phyloP scores from a whole-genome alignment of 2,888 invertebrate species.

The Tiphia femorata region DNA sequence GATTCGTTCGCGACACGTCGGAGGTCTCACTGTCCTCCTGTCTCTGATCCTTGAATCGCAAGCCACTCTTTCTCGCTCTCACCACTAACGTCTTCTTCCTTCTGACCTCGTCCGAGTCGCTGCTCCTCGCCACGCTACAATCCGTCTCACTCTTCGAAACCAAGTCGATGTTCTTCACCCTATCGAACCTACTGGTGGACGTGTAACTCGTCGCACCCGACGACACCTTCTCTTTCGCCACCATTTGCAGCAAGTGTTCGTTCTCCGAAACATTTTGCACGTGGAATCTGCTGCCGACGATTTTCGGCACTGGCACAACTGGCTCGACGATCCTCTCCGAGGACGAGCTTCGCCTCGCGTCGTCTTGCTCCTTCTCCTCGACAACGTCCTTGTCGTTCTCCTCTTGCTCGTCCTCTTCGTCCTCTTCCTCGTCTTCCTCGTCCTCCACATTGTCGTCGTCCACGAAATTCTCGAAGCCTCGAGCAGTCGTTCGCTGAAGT shows the following conservation, averaged over 20 bases:
- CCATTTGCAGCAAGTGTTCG: constrained; percentile 58
- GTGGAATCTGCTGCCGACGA: constrained; percentile 59
- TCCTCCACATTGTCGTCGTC: constrained; percentile 23
- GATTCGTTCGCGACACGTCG: constrained; percentile 15
- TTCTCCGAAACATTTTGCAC: constrained; percentile 63
- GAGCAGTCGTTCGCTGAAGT: constrained; percentile 5
- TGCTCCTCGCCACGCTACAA: constrained; percentile 41
- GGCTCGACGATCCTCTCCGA: constrained; percentile 12
- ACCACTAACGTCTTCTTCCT: constrained; percentile 53
- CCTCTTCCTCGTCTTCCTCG: constrained; percentile 21
- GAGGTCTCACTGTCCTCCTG: constrained; percentile 29
- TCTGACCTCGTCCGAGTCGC: constrained; percentile 51
- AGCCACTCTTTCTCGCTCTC: constrained; percentile 42
- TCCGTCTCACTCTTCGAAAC: constrained; percentile 59
- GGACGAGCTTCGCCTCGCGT: constrained; percentile 6
- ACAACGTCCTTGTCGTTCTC: constrained; percentile 4
- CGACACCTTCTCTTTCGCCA: constrained; percentile 36
- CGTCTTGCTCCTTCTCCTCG: background rate
- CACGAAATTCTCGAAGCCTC: constrained; percentile 10
- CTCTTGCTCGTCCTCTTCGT: constrained; percentile 6
- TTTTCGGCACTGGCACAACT: constrained; percentile 17
- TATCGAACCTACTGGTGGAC: constrained; percentile 51
- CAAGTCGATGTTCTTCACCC: constrained; percentile 60
- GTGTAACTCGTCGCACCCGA: constrained; percentile 28
- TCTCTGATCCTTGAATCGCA: constrained; percentile 17